Base-by-base conservation (phyloP, 2,797 vertebrate genomes). In the Pteropus rufus region DNA sequence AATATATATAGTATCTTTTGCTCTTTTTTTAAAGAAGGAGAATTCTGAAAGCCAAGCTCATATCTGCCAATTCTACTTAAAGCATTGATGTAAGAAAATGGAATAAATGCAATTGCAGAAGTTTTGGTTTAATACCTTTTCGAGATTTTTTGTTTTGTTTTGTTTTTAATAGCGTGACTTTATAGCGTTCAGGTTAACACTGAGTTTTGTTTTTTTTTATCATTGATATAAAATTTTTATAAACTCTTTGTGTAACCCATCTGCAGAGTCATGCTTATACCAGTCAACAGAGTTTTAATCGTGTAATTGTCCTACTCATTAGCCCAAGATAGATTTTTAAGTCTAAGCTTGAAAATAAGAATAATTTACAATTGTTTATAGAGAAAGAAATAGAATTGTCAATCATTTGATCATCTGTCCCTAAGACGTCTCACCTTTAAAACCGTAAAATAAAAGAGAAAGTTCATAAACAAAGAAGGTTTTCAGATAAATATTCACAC, bases 251-350 rank as follows among this genome's bases (percentile, higher is more conserved):
- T 49, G 46, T 49, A 49, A 49, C 46, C 14, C 12, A 49, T 29
- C 56, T 64, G 60, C 18, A 69, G 26, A 96, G 26, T 70, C 14
- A 49, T 10, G 1, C 52, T 87, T 85, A 12, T 34, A 56, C 83
- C 58, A 36, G 12, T 77, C 34, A 87, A 39, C 76, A 58, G 52
- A n/a, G 12, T 76, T 73, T 83, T 79, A 72, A 67, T 75, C 60
- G 29, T 86, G 80, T 58, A 58, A 65, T 82, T 84, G 29, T 18
- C 46, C 16, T 83, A 58, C 5, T 67, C n/a, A 62, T 36, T 85
- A 81, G 31, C 36, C 18, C 39, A 92, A 87, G 69, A 52, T 36
- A 76, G 31, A 91, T 73, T 88, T 88, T 93, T 73, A 93, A 92
- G 10, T 16, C 56, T 56, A 56, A 85, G 54, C 1, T 65, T 82